Evolutionary conservation across 2,113 vertebrate species (phyloP), one percentile per base, ranked within the genome.

Genomic region (Pipa parva): DNA sequence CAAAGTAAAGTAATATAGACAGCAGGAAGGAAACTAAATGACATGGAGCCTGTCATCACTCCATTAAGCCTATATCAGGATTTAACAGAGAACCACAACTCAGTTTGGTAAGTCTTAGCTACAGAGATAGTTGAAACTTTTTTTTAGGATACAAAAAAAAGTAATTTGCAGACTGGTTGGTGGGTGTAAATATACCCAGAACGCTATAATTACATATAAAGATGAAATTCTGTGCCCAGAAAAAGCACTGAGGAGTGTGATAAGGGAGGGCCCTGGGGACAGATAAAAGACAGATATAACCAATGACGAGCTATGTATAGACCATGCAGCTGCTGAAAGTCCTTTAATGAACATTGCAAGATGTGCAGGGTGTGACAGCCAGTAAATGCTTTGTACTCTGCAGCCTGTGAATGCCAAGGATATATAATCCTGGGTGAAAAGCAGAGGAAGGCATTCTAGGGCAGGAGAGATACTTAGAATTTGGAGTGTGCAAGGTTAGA

Each of bases 281-380:
- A 50, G 46, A 60, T 51, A 51, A 7, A 24, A 22, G 65, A n/a
- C 64, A 12, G 27, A 27, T 54, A 33, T 49, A 36, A 36, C 52
- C 63, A 42, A 46, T 50, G 33, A 26, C 22, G 28, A 31, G 10
- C 31, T 67, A 59, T 59, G 33, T 50, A 59, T 67, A 59, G 64
- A 50, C 2, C 64, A 1, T 2, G 45, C 64, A 67, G 64, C 64
- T 67, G 64, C 27, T 67, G 39, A 10, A n/a, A 18, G 54, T 33
- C 42, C 55, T 68, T 68, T 68, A 45, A 68, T 59, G 54, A 57
- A 39, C 15, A 55, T 29, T 58, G 51, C 46, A 50, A 21, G 46
- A 24, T 49, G 46, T 20, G 54, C 18, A 2, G 20, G 64, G 28
- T 50, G 27, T 20, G 22, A 17, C 29, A 39, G 24, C 54, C 20